Evolutionary conservation across 2,888 invertebrate genomes (phyloP), one percentile per base, ranked within the genome.

Genomic region (Resseliella maxima): DNA sequence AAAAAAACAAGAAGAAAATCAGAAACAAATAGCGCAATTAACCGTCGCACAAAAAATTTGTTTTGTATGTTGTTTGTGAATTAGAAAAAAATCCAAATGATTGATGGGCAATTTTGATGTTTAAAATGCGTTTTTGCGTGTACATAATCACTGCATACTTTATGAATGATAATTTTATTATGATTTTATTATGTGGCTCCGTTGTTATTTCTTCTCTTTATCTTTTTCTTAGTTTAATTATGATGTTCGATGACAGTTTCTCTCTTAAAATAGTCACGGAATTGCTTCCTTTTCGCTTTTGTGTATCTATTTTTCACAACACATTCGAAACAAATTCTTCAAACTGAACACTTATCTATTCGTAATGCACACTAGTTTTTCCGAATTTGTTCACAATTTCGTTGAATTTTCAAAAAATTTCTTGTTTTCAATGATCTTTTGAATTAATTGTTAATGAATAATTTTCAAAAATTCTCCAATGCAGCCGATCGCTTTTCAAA

Each of bases 51-150:
- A 36, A n/a, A 59, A 59, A n/a, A 59, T 24, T 59, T 59, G 59
- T 27, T 59, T n/a, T n/a, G n/a, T n/a, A n/a, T n/a, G n/a, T n/a
- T n/a, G n/a, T n/a, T n/a, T n/a, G n/a, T n/a, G n/a, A n/a, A n/a
- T n/a, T n/a, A n/a, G n/a, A n/a, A n/a, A n/a, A n/a, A 24, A 27
- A 59, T 27, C 6, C 24, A 59, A 27, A 59, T 27, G 27, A 59
- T 24, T 24, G 5, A 59, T 27, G 59, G 50, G 50, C 50, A 50
- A 50, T 27, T 59, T n/a, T 3, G 27, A 5, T 5, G 18, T 50
- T 59, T 59, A 27, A 59, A 59, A 59, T 59, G 59, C 59, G 59
- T 59, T 59, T 59, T 59, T 59, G 59, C 59, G 59, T 59, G 59
- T 59, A 24, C 59, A 59, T 59, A 59, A 59, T 59, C 50, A 18